Base-by-base conservation (phyloP, 2,113 vertebrate species). In the Solea solea region DNA sequence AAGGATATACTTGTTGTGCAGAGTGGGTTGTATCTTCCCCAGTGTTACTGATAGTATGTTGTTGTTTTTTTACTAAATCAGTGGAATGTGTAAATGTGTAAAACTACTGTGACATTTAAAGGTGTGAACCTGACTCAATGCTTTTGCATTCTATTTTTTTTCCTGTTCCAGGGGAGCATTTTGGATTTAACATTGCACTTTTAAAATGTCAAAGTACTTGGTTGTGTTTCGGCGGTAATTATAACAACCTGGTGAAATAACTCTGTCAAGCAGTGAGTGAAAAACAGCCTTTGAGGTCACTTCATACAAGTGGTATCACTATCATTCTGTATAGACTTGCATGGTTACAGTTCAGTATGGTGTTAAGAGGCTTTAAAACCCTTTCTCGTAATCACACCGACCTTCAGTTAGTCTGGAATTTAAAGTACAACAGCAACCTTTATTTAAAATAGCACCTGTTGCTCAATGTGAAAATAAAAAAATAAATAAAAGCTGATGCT, bases 261-360 rank as follows among this genome's bases (percentile, higher is more conserved):
- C 44, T 81, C 66, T 51, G 41, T 71, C 49, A 40, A 46, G 60
- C 64, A 41, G 21, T 53, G 59, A 84, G 53, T 73, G 62, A 56
- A 76, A 79, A 80, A 71, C n/a, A 50, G 71, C 70, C 75, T 86
- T 74, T 81, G 75, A 82, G 85, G 85, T 87, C 72, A 74, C 46
- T 28, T 62, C 52, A 76, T 16, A 83, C 67, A 86, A 81, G 69
- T 70, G 63, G 59, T 61, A 9, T 64, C 41, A 54, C 78, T 76
- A 83, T 77, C 63, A 61, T 72, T 76, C 48, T 51, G 55, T 40
- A 21, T 21, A 44, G 74, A 64, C 74, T 55, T 3, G 3, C 66
- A 60, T 89, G 86, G 88, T 86, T 85, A 81, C 39, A 73, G 73
- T 70, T 78, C 71, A 82, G 44, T 74, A 14, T 49, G 46, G 56